phyloP scores from a whole-genome alignment of 2,797 vertebrate genomes.

The Gymnoscopelus microlampas region DNA sequence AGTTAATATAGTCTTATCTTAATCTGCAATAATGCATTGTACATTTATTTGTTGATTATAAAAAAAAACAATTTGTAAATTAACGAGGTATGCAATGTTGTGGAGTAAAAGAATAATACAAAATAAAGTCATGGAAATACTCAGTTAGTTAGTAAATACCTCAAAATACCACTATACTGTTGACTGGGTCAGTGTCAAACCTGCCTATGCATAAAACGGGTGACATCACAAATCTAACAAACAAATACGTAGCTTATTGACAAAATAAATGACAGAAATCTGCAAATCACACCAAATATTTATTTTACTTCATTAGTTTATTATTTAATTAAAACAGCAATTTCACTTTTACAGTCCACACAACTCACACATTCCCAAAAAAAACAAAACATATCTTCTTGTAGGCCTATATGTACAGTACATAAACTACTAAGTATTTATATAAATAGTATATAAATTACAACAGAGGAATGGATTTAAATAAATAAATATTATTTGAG shows the following conservation, averaged over 20 bases:
- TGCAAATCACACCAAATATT: slow-evolving; percentile 16
- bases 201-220: slow-evolving; percentile 14
- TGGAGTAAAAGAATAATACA: too few species aligned
- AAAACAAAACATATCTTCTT: slow-evolving; percentile 50
- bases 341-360: slow-evolving; percentile 32
- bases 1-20: too few species aligned
- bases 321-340: slow-evolving; percentile 57
- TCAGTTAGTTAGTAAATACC: too few species aligned
- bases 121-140: too few species aligned
- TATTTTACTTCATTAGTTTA: slow-evolving; percentile 48
- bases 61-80: too few species aligned
- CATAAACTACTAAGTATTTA: slow-evolving; percentile 46
- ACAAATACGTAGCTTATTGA: too few species aligned
- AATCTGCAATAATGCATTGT: too few species aligned
- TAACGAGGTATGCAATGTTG: too few species aligned
- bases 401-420: slow-evolving; percentile 49
- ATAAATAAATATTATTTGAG: slow-evolving; percentile 83
- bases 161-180: not conserved
- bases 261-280: not conserved
- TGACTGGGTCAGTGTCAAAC: slow-evolving; percentile 31
- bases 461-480: slow-evolving; percentile 75
- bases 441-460: slow-evolving; percentile 84
- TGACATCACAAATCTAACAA: not conserved
- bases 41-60: too few species aligned
- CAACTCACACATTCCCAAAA: slow-evolving; percentile 67